Evolutionary conservation across 2,113 vertebrate genomes (phyloP).

Genomic region (Calyptommatus sinebrachiatus): DNA sequence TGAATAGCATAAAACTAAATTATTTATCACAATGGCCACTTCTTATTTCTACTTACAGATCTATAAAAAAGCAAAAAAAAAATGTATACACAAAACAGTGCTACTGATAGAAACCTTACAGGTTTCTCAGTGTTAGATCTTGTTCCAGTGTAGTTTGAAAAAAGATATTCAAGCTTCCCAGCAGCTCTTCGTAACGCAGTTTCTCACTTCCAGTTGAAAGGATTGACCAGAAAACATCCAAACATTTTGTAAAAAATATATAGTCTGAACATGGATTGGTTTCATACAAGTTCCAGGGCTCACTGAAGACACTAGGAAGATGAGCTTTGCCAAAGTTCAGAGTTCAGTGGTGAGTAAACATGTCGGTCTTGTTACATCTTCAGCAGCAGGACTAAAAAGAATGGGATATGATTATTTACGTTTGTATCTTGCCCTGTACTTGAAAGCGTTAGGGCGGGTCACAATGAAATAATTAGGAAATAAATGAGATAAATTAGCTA

Average conservation of each 20-base stretch:
- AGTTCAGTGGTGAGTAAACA: slow-evolving; percentile 95
- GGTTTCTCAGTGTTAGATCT: slow-evolving; percentile 21
- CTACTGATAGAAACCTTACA: neutral
- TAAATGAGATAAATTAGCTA: no score
- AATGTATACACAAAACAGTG: slow-evolving; percentile 17
- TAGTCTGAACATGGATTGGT: slow-evolving; percentile 10
- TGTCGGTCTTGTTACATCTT: slow-evolving; percentile 73
- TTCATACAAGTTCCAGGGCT: slow-evolving; percentile 38
- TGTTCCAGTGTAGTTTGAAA: slow-evolving; percentile 24
- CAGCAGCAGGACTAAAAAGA: slow-evolving; percentile 55
- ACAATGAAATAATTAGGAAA: no score
- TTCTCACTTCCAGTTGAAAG: slow-evolving; percentile 49
- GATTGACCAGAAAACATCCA: slow-evolving; percentile 35
- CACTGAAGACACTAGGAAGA: slow-evolving; percentile 19
- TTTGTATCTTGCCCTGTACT: no score
- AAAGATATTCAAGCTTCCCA: slow-evolving; percentile 15
- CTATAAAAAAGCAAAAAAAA: slow-evolving; percentile 20
- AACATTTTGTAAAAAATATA: slow-evolving; percentile 6
- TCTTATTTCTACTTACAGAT: neutral
- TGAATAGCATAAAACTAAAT: fast-evolving
- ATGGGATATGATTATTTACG: neutral
- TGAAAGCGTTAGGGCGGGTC: no score
- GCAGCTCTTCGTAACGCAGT: neutral
- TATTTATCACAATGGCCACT: neutral
- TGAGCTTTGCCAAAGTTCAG: slow-evolving; percentile 51